A percentile compares a stretch with the other conserved stretches of the same genome.
phyloP scores from a whole-genome alignment of 2,797 vertebrate genomes.

The Hipposideros larvatus region DNA sequence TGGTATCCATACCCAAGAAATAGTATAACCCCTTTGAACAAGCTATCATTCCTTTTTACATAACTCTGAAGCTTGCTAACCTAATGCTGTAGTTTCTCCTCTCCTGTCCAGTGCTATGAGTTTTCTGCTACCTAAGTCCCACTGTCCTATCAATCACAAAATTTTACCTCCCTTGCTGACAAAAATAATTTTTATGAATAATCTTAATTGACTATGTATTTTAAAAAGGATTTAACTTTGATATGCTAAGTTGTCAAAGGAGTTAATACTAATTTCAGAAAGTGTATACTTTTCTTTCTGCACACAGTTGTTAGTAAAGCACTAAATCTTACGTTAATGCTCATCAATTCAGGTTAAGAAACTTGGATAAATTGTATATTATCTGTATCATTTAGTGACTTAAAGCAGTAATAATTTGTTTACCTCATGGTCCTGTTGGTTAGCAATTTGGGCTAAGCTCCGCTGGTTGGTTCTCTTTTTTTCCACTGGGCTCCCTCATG shows the following conservation, averaged over 20 bases:
- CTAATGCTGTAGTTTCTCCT: not conserved
- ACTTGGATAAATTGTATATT: not conserved
- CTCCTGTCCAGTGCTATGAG: not conserved
- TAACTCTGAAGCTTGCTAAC: not conserved
- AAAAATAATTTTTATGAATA: constrained; percentile 31
- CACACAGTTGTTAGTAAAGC: not conserved
- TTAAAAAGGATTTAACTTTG: not conserved
- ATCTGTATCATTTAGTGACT: not conserved
- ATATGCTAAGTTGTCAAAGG: not conserved
- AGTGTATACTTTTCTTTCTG: not conserved
- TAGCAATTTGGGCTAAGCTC: not conserved
- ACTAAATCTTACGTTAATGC: not conserved
- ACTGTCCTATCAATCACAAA: not conserved
- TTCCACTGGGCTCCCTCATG: not conserved
- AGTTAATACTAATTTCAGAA: not conserved
- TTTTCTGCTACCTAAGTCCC: not conserved
- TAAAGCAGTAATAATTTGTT: not conserved
- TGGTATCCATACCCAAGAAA: not conserved
- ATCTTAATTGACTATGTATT: not conserved
- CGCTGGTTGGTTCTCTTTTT: not conserved
- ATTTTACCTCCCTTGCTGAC: not conserved
- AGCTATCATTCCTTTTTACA: not conserved
- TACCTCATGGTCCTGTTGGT: not conserved
- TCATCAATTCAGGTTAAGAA: not conserved
- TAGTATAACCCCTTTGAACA: not conserved